Percentiles rank a stretch among this genome's conserved stretches.
phyloP scores from a whole-genome alignment of 2,113 vertebrate genomes.

The Coreoperca whiteheadi region DNA sequence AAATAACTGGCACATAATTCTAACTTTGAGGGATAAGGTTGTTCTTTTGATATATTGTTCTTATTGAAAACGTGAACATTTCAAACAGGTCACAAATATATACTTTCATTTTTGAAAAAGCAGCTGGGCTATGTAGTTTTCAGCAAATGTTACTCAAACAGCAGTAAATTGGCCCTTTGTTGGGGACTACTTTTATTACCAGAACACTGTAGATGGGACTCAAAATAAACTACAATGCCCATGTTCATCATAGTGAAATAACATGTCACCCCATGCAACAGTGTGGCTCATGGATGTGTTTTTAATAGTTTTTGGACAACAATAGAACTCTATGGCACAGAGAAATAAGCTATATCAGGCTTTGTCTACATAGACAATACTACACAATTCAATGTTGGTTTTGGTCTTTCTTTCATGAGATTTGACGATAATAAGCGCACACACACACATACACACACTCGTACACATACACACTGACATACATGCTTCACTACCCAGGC shows the following conservation, averaged over 20 bases:
- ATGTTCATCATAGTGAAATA: neutral
- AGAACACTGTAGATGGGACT: too few relatives aligned
- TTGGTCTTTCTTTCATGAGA: slow-evolving; percentile 1
- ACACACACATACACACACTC: slow-evolving; percentile 23
- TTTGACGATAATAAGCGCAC: neutral
- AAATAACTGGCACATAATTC: too few relatives aligned
- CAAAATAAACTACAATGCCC: neutral
- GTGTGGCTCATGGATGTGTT: neutral
- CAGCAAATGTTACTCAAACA: too few relatives aligned
- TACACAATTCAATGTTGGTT: neutral
- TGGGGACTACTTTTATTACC: too few relatives aligned
- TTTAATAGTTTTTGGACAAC: neutral
- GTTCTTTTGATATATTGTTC: too few relatives aligned
- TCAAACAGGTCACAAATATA: too few relatives aligned
- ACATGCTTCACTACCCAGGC: neutral
- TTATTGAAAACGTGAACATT: too few relatives aligned
- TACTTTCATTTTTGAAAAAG: too few relatives aligned
- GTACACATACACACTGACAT: slow-evolving; percentile 4
- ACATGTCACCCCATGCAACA: neutral
- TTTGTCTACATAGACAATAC: neutral
- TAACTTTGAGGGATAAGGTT: too few relatives aligned
- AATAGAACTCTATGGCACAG: neutral
- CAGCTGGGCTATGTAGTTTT: too few relatives aligned
- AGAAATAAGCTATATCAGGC: neutral
- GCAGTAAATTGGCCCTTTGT: too few relatives aligned